Evolutionary conservation across 2,113 vertebrate genomes (phyloP), one percentile per base, ranked within the genome.

Genomic region (Chitala chitala): DNA sequence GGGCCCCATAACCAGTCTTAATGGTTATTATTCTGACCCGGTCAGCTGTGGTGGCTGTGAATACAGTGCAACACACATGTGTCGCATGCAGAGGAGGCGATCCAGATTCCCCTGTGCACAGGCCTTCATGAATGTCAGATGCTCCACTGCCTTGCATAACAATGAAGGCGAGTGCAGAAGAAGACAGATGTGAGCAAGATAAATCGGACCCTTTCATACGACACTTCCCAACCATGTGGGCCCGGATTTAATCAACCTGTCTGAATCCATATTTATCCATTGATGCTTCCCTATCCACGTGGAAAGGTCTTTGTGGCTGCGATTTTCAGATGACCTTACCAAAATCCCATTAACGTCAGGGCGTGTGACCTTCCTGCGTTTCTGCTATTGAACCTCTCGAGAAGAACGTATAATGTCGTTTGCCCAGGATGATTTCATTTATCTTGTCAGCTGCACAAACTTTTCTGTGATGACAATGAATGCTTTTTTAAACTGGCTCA

Each of bases 301-400:
- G 44, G 26, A 69, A 69, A 69, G 59, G 46, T 53, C 68, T 69
- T 48, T 66, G 44, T 66, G 63, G 63, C 38, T 9, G 42, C 24
- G 64, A 46, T 40, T 66, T 66, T 44, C 44, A 51, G 10, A 48
- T 69, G 68, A 69, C 46, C 40, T 50, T 50, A 51, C 26, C 33
- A 53, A 31, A 31, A 51, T 51, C n/a, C 15, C 26, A 51, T 69
- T 51, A 69, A 53, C 36, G 33, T 50, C 10, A 13, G 13, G 46
- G 46, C 53, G 68, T 50, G 68, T 2, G 8, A 4, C 46, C 26
- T 38, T 5, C 20, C 8, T n/a, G 6, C 26, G n/a, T 69, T 42
- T 51, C 68, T 20, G 26, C 29, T 13, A 33, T 51, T 51, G 36
- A n/a, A 42, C 36, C 4, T 20, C 24, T 53, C 22, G 13, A 24